Conservation (phyloP, 2,888 invertebrate genomes). For the Ethmia dodecea region DNA sequence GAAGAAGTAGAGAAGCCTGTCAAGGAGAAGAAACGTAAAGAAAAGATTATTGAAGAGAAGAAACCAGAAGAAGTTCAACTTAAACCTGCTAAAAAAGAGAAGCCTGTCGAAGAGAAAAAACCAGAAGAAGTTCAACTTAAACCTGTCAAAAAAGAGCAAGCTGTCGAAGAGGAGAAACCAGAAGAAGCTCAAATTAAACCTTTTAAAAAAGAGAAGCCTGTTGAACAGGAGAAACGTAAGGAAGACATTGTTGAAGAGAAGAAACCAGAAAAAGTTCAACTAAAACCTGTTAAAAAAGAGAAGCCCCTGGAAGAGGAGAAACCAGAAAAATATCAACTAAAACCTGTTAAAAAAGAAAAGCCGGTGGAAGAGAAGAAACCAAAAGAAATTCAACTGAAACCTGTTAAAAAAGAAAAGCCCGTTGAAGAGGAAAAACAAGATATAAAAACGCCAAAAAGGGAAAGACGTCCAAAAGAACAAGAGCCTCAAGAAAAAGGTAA, state of each 20-base stretch:
- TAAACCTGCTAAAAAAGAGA: conserved; percentile 23
- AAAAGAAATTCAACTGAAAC: conserved; percentile 27
- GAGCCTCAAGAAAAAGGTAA: conserved; percentile 26
- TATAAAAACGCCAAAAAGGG: conserved; percentile 21
- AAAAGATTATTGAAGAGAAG: conserved; percentile 43
- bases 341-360: conserved; percentile 28
- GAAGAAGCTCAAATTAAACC: conserved; percentile 35
- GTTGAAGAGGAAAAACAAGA: conserved; percentile 25
- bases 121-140: conserved; percentile 44
- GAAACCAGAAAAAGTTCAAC: conserved; percentile 53
- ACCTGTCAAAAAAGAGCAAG: too few species aligned
- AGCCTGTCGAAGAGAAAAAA: conserved; percentile 28
- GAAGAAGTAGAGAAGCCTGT: conserved; percentile 40
- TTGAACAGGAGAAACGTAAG: conserved; percentile 25
- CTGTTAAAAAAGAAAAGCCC: conserved; percentile 30
- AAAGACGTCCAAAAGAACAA: conserved; percentile 22
- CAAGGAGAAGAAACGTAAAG: conserved; percentile 23
- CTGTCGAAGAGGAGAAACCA: conserved; percentile 34
- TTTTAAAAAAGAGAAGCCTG: conserved; percentile 29
- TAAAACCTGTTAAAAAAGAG: conserved; percentile 39
- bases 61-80: conserved; percentile 54
- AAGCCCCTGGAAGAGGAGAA: conserved; percentile 27
- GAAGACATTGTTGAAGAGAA: conserved; percentile 45
- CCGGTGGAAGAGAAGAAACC: conserved; percentile 29
- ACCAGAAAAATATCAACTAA: too few species aligned